Conservation (phyloP, 1,140 invertebrate species). For the Cotesia chilonis region DNA sequence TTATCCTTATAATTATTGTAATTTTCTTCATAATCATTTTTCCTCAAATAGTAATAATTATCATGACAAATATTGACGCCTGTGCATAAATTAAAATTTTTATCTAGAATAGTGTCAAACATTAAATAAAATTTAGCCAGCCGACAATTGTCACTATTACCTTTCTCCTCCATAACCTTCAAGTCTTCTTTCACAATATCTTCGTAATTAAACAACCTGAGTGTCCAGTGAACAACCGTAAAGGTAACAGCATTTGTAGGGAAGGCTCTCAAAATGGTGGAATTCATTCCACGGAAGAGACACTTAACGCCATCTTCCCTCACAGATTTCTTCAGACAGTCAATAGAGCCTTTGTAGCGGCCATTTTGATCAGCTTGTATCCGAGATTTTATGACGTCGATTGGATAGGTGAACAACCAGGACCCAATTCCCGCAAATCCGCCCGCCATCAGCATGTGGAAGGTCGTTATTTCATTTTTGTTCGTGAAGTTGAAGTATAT, state of each 20-base stretch:
- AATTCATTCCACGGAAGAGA: conserved; percentile 76
- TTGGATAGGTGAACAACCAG: conserved; percentile 86
- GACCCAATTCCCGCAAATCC: conserved; percentile 84
- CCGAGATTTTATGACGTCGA: conserved; percentile 90
- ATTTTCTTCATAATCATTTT: no score
- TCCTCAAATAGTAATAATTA: neutral
- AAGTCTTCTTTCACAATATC: neutral
- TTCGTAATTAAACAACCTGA: conserved; percentile 58
- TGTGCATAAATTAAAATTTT: no score
- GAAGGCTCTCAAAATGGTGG: conserved; percentile 85
- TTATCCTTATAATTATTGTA: no score
- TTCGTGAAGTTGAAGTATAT: neutral
- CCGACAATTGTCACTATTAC: no score
- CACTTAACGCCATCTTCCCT: conserved; percentile 74
- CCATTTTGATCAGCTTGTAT: conserved; percentile 77
- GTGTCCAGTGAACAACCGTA: conserved; percentile 81
- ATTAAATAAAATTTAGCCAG: no score
- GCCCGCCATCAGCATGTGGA: conserved; percentile 77
- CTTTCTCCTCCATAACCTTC: neutral
- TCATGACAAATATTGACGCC: neutral
- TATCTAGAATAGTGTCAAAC: no score
- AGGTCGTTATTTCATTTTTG: conserved; percentile 57
- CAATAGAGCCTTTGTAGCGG: conserved; percentile 73
- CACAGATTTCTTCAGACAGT: conserved; percentile 78
- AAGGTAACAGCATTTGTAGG: conserved; percentile 93